Evolutionary conservation across 1,140 invertebrate genomes (phyloP), one percentile per base, ranked within the genome.

Genomic region (Drosophila santomea): DNA sequence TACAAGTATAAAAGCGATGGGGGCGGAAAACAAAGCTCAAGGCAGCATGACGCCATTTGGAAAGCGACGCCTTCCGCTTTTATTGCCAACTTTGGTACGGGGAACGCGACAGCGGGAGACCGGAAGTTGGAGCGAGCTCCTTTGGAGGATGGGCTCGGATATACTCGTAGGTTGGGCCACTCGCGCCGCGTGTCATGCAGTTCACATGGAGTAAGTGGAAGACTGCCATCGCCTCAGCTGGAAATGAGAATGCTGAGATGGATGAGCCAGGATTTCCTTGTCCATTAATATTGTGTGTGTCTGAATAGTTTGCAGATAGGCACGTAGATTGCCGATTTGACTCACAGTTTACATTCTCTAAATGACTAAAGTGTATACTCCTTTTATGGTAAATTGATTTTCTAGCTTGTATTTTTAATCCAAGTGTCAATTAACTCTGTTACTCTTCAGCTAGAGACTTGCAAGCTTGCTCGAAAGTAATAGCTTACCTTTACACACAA

Each of bases 11-110:
- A 55, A 55, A 44, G 64, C 25, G 14, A 14, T 11, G 41, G 51
- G 38, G 50, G 20, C 35, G 54, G 50, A 48, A 75, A 76, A 76
- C 73, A 76, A 55, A 68, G 55, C 60, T 55, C 59, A 66, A 69
- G 54, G 56, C 81, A 84, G 77, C 81, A 84, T 76, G 80, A 77
- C 75, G 75, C 80, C 75, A 83, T 83, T 83, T 78, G 71, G 73
- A 78, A 83, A 83, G 60, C 69, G 71, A 74, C 74, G 79, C 68
- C 80, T 82, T 82, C 69, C 59, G 76, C 58, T 68, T 79, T 79
- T 79, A 72, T 78, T 72, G 62, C 71, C 39, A 68, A 56, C 62
- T 56, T 32, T 32, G 32, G 20, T 20, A 14, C 17, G 35, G 35
- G n/a, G 36, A 35, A 48, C 32, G 45, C 11, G 20, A 20, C 64